phyloP scores from a whole-genome alignment of 2,113 vertebrate genomes.

The Pseudorhombus dupliciocellatus region DNA sequence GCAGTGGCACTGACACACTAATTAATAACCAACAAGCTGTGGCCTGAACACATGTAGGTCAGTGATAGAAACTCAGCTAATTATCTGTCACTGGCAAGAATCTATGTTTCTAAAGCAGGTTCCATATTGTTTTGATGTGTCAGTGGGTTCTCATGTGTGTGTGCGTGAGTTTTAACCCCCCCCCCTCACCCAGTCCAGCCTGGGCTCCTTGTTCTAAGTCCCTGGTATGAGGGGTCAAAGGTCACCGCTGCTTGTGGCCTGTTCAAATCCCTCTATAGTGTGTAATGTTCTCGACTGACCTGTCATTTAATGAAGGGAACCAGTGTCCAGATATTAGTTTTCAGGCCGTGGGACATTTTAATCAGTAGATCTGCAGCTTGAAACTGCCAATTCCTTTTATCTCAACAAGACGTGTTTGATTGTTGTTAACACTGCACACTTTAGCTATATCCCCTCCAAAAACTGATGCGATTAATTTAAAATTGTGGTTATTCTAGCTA shows the following conservation, averaged over 20 bases:
- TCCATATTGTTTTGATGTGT: neutral
- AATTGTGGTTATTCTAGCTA: neutral
- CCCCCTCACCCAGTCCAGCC: slow-evolving; percentile 13
- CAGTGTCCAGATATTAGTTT: slow-evolving; percentile 44
- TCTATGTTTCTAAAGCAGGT: neutral
- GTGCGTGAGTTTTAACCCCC: slow-evolving; percentile 45
- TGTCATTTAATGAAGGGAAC: slow-evolving; percentile 41
- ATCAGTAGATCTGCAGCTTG: slow-evolving; percentile 22
- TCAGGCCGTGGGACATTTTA: slow-evolving; percentile 44
- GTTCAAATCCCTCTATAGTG: slow-evolving; percentile 74
- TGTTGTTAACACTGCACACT: neutral
- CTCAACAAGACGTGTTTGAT: neutral
- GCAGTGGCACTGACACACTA: slow-evolving; percentile 21
- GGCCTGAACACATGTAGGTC: slow-evolving; percentile 14
- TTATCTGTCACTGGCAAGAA: neutral
- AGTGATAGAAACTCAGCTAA: neutral
- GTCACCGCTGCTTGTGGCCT: slow-evolving; percentile 74
- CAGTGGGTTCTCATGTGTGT: neutral
- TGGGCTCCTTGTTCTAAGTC: slow-evolving; percentile 61
- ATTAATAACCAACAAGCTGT: slow-evolving; percentile 58
- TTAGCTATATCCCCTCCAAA: neutral
- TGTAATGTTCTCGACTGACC: slow-evolving; percentile 65
- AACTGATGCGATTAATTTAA: neutral
- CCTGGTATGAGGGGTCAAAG: slow-evolving; percentile 79
- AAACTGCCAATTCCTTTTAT: neutral